Evolutionary conservation across 2,888 invertebrate genomes (phyloP).

Genomic region (Oligia strigilis): DNA sequence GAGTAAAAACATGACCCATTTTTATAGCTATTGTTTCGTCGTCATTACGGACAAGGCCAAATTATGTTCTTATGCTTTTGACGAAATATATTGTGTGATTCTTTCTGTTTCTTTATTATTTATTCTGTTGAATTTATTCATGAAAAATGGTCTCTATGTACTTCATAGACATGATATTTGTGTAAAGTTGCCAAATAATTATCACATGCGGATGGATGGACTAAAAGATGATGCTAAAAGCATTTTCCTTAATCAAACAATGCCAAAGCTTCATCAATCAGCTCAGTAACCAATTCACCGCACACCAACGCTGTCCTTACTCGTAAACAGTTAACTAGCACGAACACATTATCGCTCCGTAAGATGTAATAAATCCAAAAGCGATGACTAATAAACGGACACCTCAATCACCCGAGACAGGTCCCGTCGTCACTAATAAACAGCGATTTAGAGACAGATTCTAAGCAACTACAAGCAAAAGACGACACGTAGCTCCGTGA

Average conservation of each 20-base stretch:
- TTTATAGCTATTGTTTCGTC: conserved; percentile 70
- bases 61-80: conserved; percentile 46
- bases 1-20: conserved; percentile 81
- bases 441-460: conserved; percentile 77
- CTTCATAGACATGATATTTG: neutral
- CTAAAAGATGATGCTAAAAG: neutral
- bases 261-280: neutral
- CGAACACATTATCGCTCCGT: conserved; percentile 63
- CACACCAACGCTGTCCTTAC: conserved; percentile 7
- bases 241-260: neutral
- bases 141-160: neutral
- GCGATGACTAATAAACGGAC: conserved; percentile 80
- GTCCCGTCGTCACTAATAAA: conserved; percentile 86
- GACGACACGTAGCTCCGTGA: conserved; percentile 81
- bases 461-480: conserved; percentile 80
- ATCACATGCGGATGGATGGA: too few species aligned
- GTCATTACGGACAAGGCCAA: conserved; percentile 67
- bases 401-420: conserved; percentile 84
- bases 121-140: neutral
- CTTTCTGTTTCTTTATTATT: neutral
- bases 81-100: conserved; percentile 15
- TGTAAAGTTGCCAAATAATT: too few species aligned
- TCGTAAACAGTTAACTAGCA: conserved; percentile 35
- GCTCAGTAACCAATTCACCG: conserved; percentile 3
- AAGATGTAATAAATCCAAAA: conserved; percentile 66